These are phyloP conservation scores for Drosophila engyochracea DNA, from an alignment of 2,888 invertebrate genomes.

Conservation along the genomic window DNA sequence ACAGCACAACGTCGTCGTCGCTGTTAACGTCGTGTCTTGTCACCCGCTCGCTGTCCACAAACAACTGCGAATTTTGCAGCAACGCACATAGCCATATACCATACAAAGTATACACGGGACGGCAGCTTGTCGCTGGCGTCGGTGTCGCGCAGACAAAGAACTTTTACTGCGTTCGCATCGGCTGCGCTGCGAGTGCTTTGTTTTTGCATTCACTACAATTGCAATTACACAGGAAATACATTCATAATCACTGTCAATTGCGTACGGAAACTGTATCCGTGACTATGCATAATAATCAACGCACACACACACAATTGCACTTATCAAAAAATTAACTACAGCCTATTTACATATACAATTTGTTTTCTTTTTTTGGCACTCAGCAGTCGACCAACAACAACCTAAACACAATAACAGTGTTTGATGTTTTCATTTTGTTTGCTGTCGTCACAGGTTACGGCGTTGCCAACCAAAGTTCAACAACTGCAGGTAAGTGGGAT, in stretches of 20 bases:
- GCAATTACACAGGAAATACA: slow-evolving; percentile 45
- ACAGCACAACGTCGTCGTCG: slow-evolving; percentile 21
- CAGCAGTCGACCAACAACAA: slow-evolving; percentile 27
- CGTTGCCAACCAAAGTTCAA: slow-evolving; percentile 56
- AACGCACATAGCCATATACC: slow-evolving; percentile 25
- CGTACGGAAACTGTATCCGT: slow-evolving; percentile 41
- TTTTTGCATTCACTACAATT: slow-evolving; percentile 41
- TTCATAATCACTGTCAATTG: slow-evolving; percentile 33
- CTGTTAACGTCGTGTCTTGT: slow-evolving; percentile 23
- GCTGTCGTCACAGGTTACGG: slow-evolving; percentile 51
- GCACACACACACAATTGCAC: slow-evolving; percentile 18
- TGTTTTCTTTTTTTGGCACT: slow-evolving; percentile 27
- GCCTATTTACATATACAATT: slow-evolving; percentile 36
- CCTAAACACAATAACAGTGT: slow-evolving; percentile 36
- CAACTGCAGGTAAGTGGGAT: slow-evolving; percentile 19
- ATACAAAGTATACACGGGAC: slow-evolving; percentile 4
- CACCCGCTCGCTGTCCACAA: slow-evolving; percentile 44
- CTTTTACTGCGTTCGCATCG: slow-evolving; percentile 53
- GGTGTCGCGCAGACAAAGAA: slow-evolving; percentile 55
- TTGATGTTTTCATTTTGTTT: slow-evolving; percentile 54
- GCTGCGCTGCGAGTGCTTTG: slow-evolving; percentile 38
- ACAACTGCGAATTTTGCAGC: slow-evolving; percentile 52
- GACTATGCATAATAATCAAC: slow-evolving; percentile 40
- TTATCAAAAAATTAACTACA: slow-evolving; percentile 34
- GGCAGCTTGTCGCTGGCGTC: slow-evolving; percentile 21